Evolutionary conservation across 2,888 invertebrate species (phyloP), one percentile per base, ranked within the genome.

Genomic region (Parnassius apollo): DNA sequence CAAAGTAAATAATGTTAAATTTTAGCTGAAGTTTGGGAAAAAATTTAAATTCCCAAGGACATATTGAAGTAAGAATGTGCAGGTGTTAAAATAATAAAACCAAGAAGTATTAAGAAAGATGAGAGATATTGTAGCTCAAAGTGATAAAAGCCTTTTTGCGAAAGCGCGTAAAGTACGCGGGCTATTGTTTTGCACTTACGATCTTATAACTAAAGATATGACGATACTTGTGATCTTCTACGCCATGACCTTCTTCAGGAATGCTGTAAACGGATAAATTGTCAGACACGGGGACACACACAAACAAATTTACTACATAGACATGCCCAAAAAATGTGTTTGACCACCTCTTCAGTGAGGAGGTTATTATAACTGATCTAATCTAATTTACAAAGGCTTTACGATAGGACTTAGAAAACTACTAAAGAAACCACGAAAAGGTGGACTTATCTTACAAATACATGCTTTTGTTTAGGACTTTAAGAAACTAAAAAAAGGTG

Each of bases 171-270:
- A 59, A 54, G 18, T 55, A 59, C 62, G 54, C 59, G 12, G 45
- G 45, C 50, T 62, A 22, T 48, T 12, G 35, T 46, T 45, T 50
- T 63, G 44, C 86, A 93, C 92, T 92, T 92, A 92, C 91, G 92
- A 93, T 92, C 92, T 92, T 92, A 92, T 81, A 86, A 86, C 92
- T 92, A 92, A 91, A 88, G 88, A 88, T 85, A 83, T 82, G 87
- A 86, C 78, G 88, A 80, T 78, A 78, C 75, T 82, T 74, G 81
- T 71, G 71, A 78, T 82, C 85, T 81, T 87, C 86, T 90, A 94
- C 92, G 93, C 93, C 94, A 95, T 94, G 92, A 95, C 92, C 93
- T 95, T 95, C 94, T 95, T 95, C 93, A 95, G 94, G 94, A 95
- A 95, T 91, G 95, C 95, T 95, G 94, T 77, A 94, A 94, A 90